These are phyloP conservation scores for Oxygymnocypris stewartii DNA, from an alignment of 2,113 vertebrate species.

Conservation along the genomic window DNA sequence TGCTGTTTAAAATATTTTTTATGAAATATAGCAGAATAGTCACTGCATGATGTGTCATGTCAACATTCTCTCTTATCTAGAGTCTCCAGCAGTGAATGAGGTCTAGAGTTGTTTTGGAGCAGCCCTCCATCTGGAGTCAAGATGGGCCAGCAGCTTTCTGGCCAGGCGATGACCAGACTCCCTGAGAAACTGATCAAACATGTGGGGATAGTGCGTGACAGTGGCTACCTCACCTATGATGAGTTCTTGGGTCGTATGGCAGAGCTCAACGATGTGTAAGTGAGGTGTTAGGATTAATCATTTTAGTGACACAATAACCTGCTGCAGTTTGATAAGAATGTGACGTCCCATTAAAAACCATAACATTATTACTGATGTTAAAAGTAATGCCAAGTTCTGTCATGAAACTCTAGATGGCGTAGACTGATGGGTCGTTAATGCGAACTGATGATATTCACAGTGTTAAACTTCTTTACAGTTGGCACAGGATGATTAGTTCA, in stretches of 20 bases:
- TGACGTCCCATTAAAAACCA: not conserved
- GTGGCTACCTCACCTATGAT: conserved; percentile 92
- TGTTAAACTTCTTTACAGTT: no score
- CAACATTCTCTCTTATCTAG: conserved; percentile 61
- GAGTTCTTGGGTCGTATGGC: conserved; percentile 96
- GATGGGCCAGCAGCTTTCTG: conserved; percentile 97
- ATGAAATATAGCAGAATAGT: not conserved
- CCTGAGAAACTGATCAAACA: conserved; percentile 96
- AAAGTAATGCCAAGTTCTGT: not conserved
- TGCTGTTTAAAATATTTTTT: not conserved
- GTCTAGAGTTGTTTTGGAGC: conserved; percentile 62
- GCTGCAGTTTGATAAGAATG: not conserved
- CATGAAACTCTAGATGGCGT: no score
- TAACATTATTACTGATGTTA: not conserved
- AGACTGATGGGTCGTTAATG: no score
- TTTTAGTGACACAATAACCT: not conserved
- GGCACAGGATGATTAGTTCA: no score
- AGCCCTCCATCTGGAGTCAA: conserved; percentile 63
- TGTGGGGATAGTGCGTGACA: conserved; percentile 86
- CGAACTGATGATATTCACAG: no score
- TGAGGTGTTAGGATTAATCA: not conserved
- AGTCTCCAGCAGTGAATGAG: conserved; percentile 73
- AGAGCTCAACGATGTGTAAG: conserved; percentile 98
- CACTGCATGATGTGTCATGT: not conserved
- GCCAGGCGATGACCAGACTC: conserved; percentile 85